Conservation (phyloP, 2,888 invertebrate species). For the Volucella inanis region DNA sequence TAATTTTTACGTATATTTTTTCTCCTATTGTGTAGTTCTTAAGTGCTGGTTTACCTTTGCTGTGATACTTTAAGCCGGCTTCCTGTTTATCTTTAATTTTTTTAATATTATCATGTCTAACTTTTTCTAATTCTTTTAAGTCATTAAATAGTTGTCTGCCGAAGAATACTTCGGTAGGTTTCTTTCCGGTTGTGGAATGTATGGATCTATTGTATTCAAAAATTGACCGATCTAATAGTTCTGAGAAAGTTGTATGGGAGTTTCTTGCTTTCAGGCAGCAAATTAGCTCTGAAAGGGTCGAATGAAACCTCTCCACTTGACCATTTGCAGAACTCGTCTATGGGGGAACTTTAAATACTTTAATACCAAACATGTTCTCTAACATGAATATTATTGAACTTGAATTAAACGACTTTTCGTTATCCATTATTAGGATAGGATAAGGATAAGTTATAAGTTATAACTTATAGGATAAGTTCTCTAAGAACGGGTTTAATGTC, state of each 20-base stretch:
- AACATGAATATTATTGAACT: slow-evolving; percentile 76
- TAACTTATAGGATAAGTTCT: too few relatives aligned
- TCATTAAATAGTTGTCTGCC: not conserved
- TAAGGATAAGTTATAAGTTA: too few relatives aligned
- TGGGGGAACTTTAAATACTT: too few relatives aligned
- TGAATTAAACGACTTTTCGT: slow-evolving; percentile 15
- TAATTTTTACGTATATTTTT: slow-evolving; percentile 3
- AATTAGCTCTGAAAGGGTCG: too few relatives aligned
- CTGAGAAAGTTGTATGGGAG: too few relatives aligned
- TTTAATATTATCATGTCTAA: not conserved
- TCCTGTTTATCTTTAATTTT: too few relatives aligned
- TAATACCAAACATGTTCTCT: slow-evolving; percentile 76
- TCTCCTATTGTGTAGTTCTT: not conserved
- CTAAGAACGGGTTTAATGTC: too few relatives aligned
- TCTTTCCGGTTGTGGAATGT: slow-evolving; percentile 6
- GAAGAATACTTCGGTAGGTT: slow-evolving; percentile 5
- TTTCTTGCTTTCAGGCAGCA: too few relatives aligned
- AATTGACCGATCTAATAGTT: not conserved
- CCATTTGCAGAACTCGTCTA: too few relatives aligned
- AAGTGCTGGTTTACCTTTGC: not conserved
- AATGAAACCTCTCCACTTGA: too few relatives aligned
- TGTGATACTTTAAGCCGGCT: slow-evolving; percentile 8
- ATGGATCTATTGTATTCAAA: slow-evolving; percentile 16
- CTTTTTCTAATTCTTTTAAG: not conserved
- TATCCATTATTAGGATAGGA: not conserved